Base-by-base conservation (phyloP, 2,888 invertebrate species). In the Diogma glabrata region DNA sequence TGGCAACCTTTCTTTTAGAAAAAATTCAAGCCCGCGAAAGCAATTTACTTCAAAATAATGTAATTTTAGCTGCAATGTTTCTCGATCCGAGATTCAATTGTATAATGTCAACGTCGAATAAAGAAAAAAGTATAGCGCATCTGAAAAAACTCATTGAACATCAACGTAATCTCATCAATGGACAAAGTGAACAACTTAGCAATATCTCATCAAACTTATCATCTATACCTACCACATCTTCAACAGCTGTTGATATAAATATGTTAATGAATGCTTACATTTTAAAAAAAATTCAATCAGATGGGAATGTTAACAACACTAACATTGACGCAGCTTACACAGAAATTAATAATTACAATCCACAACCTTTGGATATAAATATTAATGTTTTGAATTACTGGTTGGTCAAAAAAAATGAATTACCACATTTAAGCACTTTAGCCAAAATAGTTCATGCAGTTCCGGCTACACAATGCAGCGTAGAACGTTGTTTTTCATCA, bases 281-380 rank as follows among this genome's bases (percentile, higher is more conserved):
- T 33, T n/a, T n/a, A n/a, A n/a, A n/a, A n/a, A n/a, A n/a, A n/a
- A n/a, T n/a, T n/a, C n/a, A n/a, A n/a, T 12, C 33, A 14, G 14
- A 10, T 10, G 4, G 14, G 12, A 33, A 33, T 16, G n/a, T 5
- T 14, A 33, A 33, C 33, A 16, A 4, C 12, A 33, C 33, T 10
- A 33, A 33, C 12, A 36, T 14, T 3, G 20, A 20, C 2, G 20
- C 10, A 8, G 43, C 43, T 20, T 20, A 43, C 22, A 3, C n/a
- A 9, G 43, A 43, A 43, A 43, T 43, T 5, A 22, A 43, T 22
- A 43, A 20, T 10, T 43, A 43, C 43, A 20, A 43, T 22, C 43
- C 20, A n/a, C 19, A 22, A 43, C 4, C 20, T 4, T 20, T 43
- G 7, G 20, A 43, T 7, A n/a, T 43, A 43, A 20, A 43, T 7